Evolutionary conservation across 2,888 invertebrate species (phyloP), one percentile per base, ranked within the genome.

Genomic region (Rutpela maculata): DNA sequence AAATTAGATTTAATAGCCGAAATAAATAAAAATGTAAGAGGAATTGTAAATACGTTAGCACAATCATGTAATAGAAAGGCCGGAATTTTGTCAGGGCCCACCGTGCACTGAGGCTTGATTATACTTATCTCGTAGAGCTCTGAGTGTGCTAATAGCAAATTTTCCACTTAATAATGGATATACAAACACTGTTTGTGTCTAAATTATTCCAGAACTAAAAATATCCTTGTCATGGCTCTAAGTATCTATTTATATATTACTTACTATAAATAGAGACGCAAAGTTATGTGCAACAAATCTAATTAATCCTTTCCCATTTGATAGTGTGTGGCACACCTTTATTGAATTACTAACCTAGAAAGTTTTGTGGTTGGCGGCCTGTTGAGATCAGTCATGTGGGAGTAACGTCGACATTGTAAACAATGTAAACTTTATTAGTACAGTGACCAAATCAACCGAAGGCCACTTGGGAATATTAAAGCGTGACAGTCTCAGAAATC

Each of bases 301-400:
- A 65, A 65, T 65, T 38, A 65, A 65, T 43, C 65, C 65, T 43
- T 63, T 38, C 9, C 65, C 17, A 18, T 35, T 31, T 65, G 17
- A 43, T 43, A 38, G 15, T 50, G n/a, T 50, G 65, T 43, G 38
- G 65, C 65, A 65, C 65, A 65, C 65, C 65, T 65, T 65, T 65
- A 38, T 65, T 65, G 65, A 65, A 38, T 43, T 43, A 43, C 65
- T 65, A n/a, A 65, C 38, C 43, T 38, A 9, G 38, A 43, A 43
- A 65, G 19, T 43, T 65, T 43, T 43, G 18, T 19, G 43, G 65
- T 43, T 43, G 38, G 18, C 18, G 17, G 65, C 18, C 43, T n/a
- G n/a, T n/a, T n/a, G 17, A 62, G 62, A 62, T 65, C 38, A 35
- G 65, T 43, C 9, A 19, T 7, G 65, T 43, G 65, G 65, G 50